Evolutionary conservation across 2,113 vertebrate species (phyloP), one percentile per base, ranked within the genome.

Genomic region (Oreotrochilus melanogaster): DNA sequence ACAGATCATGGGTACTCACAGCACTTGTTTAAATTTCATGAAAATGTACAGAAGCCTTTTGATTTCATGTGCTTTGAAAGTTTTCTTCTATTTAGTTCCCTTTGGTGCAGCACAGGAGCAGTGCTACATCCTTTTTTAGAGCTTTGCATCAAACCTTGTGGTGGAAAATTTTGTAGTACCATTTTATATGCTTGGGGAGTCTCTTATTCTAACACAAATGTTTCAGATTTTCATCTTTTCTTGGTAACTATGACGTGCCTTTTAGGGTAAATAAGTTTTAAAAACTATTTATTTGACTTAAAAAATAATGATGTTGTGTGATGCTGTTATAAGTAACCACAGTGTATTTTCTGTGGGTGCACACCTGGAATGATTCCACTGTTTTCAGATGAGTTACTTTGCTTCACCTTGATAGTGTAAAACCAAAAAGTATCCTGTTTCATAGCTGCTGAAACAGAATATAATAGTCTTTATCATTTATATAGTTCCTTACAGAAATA

Each of bases 401-500:
- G 30, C 56, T 74, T 10, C 7, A 21, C 50, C 48, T 87, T 56
- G 28, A 15, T 47, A 21, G 3, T 51, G 18, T 47, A 54, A 84
- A 91, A 6, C 8, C 4, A 53, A 50, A 76, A 60, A 31, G 25
- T 2, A 23, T 39, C 30, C 7, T 0, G 0, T 84, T 92, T 86
- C 69, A 13, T 35, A 57, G 33, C 23, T 80, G 18, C 25, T 71
- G 42, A 62, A 54, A 28, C 24, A 37, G 84, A 75, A 88, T 50
- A 70, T 72, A 79, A 16, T 70, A n/a, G 53, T 70, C 42, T 92
- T 92, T 95, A 35, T 76, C 89, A 89, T 78, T 75, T 61, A 72
- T 45, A 27, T 72, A 87, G 74, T 83, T 92, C 85, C 61, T 80
- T 95, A 87, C 47, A 43, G 47, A 93, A 96, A 78, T 87, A 60